Conservation (phyloP, 2,797 vertebrate species). For the Sciurus carolinensis region DNA sequence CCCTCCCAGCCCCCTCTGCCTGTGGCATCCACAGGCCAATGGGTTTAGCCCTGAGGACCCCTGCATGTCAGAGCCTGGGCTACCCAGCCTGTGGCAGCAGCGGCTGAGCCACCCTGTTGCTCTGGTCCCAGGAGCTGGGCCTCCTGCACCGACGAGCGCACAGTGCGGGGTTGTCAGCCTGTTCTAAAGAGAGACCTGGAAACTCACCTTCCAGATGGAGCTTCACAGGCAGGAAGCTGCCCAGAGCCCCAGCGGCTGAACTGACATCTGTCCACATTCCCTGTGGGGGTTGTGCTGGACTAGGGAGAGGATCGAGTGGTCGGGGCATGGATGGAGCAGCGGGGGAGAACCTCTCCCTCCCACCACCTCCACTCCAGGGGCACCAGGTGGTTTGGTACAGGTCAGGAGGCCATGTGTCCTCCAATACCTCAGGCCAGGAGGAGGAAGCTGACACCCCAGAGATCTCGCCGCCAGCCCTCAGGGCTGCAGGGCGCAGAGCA, state of each 20-base stretch:
- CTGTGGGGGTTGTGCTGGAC: not conserved
- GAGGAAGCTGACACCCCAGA: not conserved
- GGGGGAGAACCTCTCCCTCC: no score
- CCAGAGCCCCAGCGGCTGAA: not conserved
- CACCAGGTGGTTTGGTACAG: no score
- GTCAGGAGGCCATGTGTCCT: not conserved
- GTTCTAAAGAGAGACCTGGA: not conserved
- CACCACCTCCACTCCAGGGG: fast-evolving
- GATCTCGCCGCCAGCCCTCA: no score
- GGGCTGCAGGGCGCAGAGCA: not conserved
- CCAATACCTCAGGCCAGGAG: not conserved
- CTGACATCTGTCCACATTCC: not conserved
- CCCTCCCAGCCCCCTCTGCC: not conserved
- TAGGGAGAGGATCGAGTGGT: not conserved
- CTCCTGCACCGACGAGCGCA: not conserved
- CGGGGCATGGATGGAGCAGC: no score
- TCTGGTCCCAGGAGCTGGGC: not conserved
- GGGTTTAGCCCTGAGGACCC: not conserved
- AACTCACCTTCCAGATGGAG: not conserved
- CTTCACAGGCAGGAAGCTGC: not conserved
- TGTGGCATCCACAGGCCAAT: not conserved
- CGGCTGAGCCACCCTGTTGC: not conserved
- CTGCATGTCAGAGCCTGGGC: not conserved
- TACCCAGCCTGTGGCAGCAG: not conserved
- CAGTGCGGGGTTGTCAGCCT: not conserved